Conservation (phyloP, 2,797 vertebrate species). For the Erithacus rubecula region DNA sequence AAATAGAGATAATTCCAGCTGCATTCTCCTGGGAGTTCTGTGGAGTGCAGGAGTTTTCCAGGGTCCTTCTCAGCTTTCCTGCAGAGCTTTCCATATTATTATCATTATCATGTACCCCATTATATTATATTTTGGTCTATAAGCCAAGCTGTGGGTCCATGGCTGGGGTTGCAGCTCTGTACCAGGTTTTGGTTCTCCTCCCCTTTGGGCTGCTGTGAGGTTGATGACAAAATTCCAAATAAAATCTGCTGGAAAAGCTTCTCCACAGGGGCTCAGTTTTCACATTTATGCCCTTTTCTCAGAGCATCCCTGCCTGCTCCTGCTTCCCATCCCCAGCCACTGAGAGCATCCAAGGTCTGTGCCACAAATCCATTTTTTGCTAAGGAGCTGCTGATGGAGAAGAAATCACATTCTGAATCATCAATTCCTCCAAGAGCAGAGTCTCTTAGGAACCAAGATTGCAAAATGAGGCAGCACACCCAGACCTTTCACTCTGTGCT, state of each 20-base stretch:
- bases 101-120: no score
- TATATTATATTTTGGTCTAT: no score
- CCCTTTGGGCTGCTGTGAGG: fast-evolving
- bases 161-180: neutral
- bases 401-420: neutral
- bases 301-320: neutral
- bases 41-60: neutral
- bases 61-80: neutral
- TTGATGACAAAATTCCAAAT: neutral
- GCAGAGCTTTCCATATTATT: neutral
- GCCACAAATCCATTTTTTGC: neutral
- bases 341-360: neutral
- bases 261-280: neutral
- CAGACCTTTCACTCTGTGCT: neutral
- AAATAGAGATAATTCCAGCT: neutral
- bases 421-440: neutral
- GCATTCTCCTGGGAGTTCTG: neutral
- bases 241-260: neutral
- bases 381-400: neutral
- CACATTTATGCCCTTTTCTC: neutral
- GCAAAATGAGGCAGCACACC: neutral
- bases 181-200: neutral
- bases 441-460: neutral
- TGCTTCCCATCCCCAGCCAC: neutral
- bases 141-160: neutral